Base-by-base conservation (phyloP, 1,140 invertebrate genomes). In the Chelonus insularis region DNA sequence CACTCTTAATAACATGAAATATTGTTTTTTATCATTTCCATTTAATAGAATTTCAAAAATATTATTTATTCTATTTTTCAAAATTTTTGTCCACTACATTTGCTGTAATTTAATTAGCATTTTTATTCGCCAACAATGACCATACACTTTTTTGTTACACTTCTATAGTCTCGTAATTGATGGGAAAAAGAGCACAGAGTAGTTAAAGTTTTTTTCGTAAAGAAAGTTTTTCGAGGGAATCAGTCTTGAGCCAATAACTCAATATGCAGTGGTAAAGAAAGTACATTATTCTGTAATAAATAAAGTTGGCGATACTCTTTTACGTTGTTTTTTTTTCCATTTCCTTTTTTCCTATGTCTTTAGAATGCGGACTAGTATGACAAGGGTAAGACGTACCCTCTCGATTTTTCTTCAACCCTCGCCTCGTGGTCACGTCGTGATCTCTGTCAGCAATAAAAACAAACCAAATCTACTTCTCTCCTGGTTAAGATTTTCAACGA, bases 161-260 rank as follows among this genome's bases (percentile, higher is more conserved):
- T 29, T 4, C n/a, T 12, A 37, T 37, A 12, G 36, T 6, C 45
- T 23, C 11, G 20, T 48, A 14, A n/a, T 5, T 23, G 21, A 23
- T 2, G 6, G 9, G 11, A 23, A 25, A n/a, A 25, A 4, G 12
- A 12, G 8, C n/a, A 9, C 18, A 18, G 2, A 16, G 18, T 20
- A n/a, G n/a, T n/a, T n/a, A n/a, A n/a, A n/a, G n/a, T 20, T 37
- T 36, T 14, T 39, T 29, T 14, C 7, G 23, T 12, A 18, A 2
- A 23, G 43, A 34, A 45, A 29, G 12, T 55, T 56, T 62, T 16
- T 8, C 36, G 5, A 12, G 18, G 14, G 36, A 54, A 56, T 62
- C 48, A 62, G 52, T 62, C 60, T 62, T 36, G 54, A 56, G 54
- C 18, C 51, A 12, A 37, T 57, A 57, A 62, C 43, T 57, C 21